These are phyloP conservation scores for Berghia stephanieae DNA, from an alignment of 1,140 invertebrate genomes.

Conservation along the genomic window DNA sequence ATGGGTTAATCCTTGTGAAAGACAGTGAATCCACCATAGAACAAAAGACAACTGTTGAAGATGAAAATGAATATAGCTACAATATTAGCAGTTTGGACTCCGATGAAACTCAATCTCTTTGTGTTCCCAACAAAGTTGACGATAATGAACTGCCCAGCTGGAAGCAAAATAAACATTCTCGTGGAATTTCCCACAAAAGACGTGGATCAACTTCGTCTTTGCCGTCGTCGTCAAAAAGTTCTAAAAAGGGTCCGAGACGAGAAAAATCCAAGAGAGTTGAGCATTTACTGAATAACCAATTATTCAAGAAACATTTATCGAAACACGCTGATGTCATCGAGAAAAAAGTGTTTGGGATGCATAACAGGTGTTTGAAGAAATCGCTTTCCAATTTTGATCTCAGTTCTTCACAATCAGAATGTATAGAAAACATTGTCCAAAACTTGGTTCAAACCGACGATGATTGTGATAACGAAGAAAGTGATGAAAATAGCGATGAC, in stretches of 20 bases:
- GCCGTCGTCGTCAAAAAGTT: not conserved
- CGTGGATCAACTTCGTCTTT: too few species aligned
- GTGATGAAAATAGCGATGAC: not conserved
- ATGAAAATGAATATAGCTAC: too few species aligned
- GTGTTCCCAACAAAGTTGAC: too few species aligned
- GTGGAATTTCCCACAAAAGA: too few species aligned
- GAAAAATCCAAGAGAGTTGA: slow-evolving; percentile 20
- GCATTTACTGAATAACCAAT: slow-evolving; percentile 19
- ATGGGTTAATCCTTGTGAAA: too few species aligned
- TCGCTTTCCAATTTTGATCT: slow-evolving; percentile 31
- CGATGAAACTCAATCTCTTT: too few species aligned
- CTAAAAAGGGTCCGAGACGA: not conserved
- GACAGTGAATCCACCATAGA: too few species aligned
- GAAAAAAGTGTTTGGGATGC: slow-evolving; percentile 13
- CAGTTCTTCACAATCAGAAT: not conserved
- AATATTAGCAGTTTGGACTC: too few species aligned
- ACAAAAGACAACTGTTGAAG: too few species aligned
- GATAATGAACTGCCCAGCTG: too few species aligned
- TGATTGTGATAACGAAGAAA: not conserved
- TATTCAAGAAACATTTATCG: slow-evolving; percentile 34
- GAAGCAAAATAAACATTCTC: too few species aligned
- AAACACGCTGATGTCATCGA: slow-evolving; percentile 22
- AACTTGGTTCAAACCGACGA: not conserved
- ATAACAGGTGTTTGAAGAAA: slow-evolving; percentile 25
- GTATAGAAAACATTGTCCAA: not conserved